Evolutionary conservation across 2,797 vertebrate species (phyloP).

Genomic region (Betta splendens): DNA sequence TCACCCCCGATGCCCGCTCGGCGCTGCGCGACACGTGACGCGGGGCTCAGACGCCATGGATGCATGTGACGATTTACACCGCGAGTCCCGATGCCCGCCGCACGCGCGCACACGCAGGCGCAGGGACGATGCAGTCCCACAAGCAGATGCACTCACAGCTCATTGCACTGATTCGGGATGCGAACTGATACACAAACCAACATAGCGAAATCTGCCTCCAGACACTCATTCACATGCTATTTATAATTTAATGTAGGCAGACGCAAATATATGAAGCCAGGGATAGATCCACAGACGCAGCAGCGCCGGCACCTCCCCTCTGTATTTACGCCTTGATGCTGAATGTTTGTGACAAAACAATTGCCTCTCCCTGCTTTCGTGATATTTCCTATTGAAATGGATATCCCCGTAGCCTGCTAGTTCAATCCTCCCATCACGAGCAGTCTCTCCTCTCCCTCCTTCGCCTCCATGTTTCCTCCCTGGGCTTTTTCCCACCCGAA

Average conservation of each 20-base stretch:
- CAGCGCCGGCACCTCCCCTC: conserved; percentile 44
- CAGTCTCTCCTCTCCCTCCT: conserved; percentile 47
- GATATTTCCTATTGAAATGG: conserved; percentile 68
- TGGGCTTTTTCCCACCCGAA: conserved; percentile 48
- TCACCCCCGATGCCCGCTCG: conserved; percentile 62
- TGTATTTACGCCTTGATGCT: conserved; percentile 62
- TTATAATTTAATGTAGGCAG: conserved; percentile 73
- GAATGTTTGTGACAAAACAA: conserved; percentile 77
- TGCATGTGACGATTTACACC: conserved; percentile 22
- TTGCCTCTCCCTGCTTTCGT: conserved; percentile 70
- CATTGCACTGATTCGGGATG: conserved; percentile 68
- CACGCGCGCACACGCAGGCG: conserved; percentile 46
- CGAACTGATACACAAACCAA: conserved; percentile 64
- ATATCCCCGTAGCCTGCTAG: conserved; percentile 64
- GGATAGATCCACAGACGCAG: conserved; percentile 55
- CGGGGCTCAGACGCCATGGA: conserved; percentile 31
- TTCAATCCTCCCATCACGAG: conserved; percentile 62
- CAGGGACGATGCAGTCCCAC: conserved; percentile 66
- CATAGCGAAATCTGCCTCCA: conserved; percentile 71
- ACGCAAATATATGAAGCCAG: conserved; percentile 50
- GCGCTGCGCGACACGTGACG: conserved; percentile 31
- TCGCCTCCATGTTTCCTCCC: conserved; percentile 33
- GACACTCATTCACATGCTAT: conserved; percentile 73
- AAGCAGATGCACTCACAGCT: conserved; percentile 65
- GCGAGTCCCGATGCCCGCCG: conserved; percentile 30